Percentiles rank a stretch among this genome's conserved stretches.
These are phyloP conservation scores for Cactoblastis cactorum DNA, from an alignment of 2,888 invertebrate genomes.

Conservation along the genomic window DNA sequence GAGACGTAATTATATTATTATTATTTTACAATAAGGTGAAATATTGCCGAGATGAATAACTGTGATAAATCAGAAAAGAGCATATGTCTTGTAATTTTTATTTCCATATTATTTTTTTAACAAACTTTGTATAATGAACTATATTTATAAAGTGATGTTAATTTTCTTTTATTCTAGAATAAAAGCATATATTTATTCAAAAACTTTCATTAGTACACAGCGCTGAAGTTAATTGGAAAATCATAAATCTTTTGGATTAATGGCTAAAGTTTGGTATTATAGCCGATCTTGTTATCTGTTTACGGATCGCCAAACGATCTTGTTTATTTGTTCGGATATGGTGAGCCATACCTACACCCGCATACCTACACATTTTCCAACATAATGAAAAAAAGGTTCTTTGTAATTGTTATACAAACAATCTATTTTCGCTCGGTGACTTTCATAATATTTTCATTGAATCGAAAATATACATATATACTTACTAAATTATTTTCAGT, in stretches of 20 bases:
- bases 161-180: not conserved
- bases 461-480: too few species aligned
- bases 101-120: not conserved
- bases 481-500: too few species aligned
- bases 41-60: too few species aligned
- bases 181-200: not conserved
- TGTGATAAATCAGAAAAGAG: too few species aligned
- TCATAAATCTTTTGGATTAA: conserved; percentile 11
- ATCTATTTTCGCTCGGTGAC: too few species aligned
- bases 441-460: too few species aligned
- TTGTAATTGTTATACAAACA: too few species aligned
- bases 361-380: not conserved
- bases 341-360: not conserved
- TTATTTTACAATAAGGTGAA: too few species aligned
- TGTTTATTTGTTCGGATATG: conserved; percentile 3
- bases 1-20: too few species aligned
- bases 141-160: not conserved
- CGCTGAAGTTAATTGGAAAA: not conserved
- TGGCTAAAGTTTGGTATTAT: conserved; percentile 2
- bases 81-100: too few species aligned
- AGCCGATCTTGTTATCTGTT: not conserved
- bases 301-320: not conserved
- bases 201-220: not conserved
- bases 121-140: not conserved
- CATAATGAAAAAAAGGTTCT: not conserved